Evolutionary conservation across 2,888 invertebrate species (phyloP).

Genomic region (Plebejus argus): DNA sequence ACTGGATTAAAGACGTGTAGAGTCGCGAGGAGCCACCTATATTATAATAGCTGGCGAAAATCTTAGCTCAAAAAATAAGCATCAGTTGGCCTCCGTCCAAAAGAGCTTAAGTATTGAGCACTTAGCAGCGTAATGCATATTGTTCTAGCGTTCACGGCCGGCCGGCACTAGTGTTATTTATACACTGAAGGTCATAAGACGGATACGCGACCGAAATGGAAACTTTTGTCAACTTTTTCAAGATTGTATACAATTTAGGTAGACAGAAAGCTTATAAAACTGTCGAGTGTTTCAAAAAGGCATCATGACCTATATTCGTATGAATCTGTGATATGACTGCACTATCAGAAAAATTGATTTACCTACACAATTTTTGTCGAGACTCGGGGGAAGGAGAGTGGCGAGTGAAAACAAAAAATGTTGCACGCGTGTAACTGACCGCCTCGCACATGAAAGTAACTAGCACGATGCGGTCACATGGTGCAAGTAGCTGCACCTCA

Average conservation of each 20-base stretch:
- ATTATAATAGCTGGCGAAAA: background rate
- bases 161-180: background rate
- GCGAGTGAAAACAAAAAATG: too few relatives aligned
- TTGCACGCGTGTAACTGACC: too few relatives aligned
- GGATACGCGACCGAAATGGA: conserved; percentile 15
- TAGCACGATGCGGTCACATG: too few relatives aligned
- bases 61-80: background rate
- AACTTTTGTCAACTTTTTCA: background rate
- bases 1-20: too few relatives aligned
- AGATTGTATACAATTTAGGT: background rate
- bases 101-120: conserved; percentile 17
- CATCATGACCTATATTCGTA: background rate
- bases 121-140: conserved; percentile 23
- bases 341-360: too few relatives aligned
- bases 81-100: conserved; percentile 6
- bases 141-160: conserved; percentile 17
- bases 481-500: too few relatives aligned
- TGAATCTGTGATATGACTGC: too few relatives aligned
- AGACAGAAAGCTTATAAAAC: background rate
- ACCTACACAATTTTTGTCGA: too few relatives aligned
- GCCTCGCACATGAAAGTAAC: too few relatives aligned
- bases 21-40: background rate
- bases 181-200: conserved; percentile 7
- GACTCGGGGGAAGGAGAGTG: too few relatives aligned
- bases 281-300: background rate